Percentiles rank a stretch among this genome's conserved stretches.
Evolutionary conservation across 2,797 vertebrate genomes (phyloP).

Genomic region (Coregonus ussuriensis): DNA sequence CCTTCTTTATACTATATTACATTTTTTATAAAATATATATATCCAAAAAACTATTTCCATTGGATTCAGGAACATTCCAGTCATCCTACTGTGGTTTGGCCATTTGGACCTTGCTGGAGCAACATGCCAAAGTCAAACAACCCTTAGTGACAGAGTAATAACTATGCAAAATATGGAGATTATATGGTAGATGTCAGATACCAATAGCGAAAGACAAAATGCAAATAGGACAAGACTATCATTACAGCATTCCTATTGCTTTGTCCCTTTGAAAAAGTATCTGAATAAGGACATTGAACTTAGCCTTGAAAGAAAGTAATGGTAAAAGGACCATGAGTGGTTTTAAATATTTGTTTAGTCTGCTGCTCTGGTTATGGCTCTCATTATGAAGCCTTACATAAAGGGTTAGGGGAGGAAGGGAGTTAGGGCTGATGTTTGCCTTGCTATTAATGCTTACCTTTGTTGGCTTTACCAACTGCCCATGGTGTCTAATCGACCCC

Average conservation of each 20-base stretch:
- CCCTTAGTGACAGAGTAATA: background rate
- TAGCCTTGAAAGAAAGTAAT: too few species aligned
- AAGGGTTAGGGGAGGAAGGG: background rate
- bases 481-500: slow-evolving; percentile 14
- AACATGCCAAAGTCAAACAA: background rate
- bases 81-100: background rate
- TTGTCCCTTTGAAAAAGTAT: too few species aligned
- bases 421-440: background rate
- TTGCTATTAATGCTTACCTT: slow-evolving; percentile 15
- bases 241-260: background rate
- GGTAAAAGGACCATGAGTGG: too few species aligned
- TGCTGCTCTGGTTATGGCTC: background rate
- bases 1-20: too few species aligned
- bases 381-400: background rate
- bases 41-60: background rate
- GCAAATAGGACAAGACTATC: background rate
- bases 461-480: slow-evolving; percentile 40
- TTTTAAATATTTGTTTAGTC: background rate
- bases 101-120: background rate
- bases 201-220: background rate
- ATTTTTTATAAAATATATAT: background rate
- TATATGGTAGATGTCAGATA: background rate
- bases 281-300: too few species aligned
- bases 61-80: background rate
- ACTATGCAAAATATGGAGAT: background rate